Evolutionary conservation across 2,113 vertebrate genomes (phyloP), one percentile per base, ranked within the genome.

Genomic region (Oryzias javanicus): DNA sequence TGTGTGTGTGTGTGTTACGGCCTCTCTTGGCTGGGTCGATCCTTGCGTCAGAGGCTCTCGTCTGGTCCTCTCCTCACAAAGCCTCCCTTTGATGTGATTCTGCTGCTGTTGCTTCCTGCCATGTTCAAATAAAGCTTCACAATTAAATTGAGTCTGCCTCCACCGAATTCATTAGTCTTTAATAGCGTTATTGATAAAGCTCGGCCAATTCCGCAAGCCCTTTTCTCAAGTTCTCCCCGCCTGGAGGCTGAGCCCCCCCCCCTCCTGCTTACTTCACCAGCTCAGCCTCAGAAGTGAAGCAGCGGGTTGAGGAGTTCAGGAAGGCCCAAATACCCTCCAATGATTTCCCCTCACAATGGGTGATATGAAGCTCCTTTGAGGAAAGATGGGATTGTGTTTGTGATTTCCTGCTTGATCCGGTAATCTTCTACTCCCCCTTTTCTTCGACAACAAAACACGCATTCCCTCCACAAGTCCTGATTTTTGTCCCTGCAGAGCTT

Each of bases 21-120:
- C 66, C 81, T 72, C 29, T 70, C 73, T 88, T 79, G 79, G 75
- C 77, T 20, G 55, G 60, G 68, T 81, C 72, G 75, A 75, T 86
- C 84, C 61, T 78, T 86, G 80, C 80, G 79, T 90, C 89, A 89
- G 84, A 88, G 80, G 68, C 70, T 64, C 78, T 90, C 90, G 89
- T 90, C 87, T 85, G 81, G 70, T 86, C 79, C 70, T 84, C 77
- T 81, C 71, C 60, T 74, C 83, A 91, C 90, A 92, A 92, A 91
- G 90, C 83, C 82, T 53, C 56, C 59, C 86, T 92, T 92, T 90
- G 89, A 90, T 87, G 90, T 88, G 74, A 70, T 49, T 72, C 70
- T 82, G 68, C 78, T 79, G 66, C 74, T 72, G 63, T 79, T 84
- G 84, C 87, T 91, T 91, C 89, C 89, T 90, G 88, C 89, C 84